Conservation (phyloP, 30 jellyfish, hydroid and myxozoan species). For the Morbakka virulenta region DNA sequence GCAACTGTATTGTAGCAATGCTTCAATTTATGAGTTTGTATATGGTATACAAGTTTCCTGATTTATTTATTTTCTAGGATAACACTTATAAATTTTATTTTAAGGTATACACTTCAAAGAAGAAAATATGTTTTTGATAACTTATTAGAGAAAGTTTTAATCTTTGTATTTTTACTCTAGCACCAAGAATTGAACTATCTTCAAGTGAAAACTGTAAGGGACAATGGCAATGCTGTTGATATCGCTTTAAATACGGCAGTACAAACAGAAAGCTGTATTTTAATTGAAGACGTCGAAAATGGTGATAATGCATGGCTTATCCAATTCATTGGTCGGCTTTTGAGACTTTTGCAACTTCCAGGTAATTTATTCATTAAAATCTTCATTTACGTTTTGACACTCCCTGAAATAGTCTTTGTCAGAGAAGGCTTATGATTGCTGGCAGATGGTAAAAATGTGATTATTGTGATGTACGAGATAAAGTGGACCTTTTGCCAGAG, state of each 20-base stretch:
- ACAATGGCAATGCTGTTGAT: constrained; percentile 33
- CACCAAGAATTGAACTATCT: not conserved
- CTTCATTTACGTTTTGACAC: not conserved
- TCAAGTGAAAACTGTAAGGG: constrained; percentile 18
- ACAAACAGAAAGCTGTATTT: constrained; percentile 51
- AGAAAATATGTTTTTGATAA: too few species aligned
- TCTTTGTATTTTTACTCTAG: constrained; percentile 3
- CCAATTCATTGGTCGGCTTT: constrained; percentile 29
- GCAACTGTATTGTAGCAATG: too few species aligned
- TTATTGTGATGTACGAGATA: too few species aligned
- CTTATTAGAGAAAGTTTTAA: not conserved
- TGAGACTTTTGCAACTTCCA: constrained; percentile 30
- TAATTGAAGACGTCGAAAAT: constrained; percentile 49
- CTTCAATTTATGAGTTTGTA: too few species aligned
- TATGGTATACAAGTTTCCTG: too few species aligned
- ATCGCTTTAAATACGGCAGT: constrained; percentile 41
- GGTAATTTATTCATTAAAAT: not conserved
- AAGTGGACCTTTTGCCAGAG: too few species aligned
- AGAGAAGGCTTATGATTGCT: too few species aligned
- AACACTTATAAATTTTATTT: too few species aligned
- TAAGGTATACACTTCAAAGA: too few species aligned
- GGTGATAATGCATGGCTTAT: constrained; percentile 50
- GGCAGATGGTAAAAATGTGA: too few species aligned
- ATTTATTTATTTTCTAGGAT: too few species aligned
- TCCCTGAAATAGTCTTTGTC: too few species aligned